Conservation (phyloP, 2,113 vertebrate genomes). For the Callaeas wilsoni region DNA sequence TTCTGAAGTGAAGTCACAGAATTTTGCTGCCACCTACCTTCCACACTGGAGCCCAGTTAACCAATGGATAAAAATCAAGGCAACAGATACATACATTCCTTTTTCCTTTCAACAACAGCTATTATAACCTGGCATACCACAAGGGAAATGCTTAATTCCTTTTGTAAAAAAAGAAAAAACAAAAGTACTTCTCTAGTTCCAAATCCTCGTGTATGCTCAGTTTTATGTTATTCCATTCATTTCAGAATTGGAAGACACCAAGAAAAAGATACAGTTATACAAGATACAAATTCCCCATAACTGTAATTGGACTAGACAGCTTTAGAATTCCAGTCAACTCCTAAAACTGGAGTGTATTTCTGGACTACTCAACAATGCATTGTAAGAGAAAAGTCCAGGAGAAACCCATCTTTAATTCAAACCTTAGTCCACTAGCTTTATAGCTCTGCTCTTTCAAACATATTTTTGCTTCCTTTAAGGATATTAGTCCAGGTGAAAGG, state of each 20-base stretch:
- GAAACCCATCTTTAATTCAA: neutral
- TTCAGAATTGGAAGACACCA: neutral
- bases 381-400: neutral
- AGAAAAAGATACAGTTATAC: neutral
- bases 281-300: neutral
- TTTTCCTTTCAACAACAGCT: neutral
- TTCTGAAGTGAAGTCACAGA: neutral
- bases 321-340: neutral
- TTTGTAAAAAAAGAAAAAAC: no score
- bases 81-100: neutral
- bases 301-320: neutral
- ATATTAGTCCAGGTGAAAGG: neutral
- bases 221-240: neutral
- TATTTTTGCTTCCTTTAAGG: neutral
- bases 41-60: neutral
- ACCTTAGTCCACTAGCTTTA: neutral
- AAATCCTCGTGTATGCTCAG: neutral
- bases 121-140: neutral
- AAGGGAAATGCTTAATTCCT: neutral
- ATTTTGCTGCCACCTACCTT: slow-evolving; percentile 34
- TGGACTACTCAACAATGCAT: neutral
- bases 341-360: neutral
- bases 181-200: neutral
- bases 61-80: neutral
- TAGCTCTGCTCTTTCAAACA: neutral